These are phyloP conservation scores for Nemotelus pantherinus DNA, from an alignment of 2,888 invertebrate species.

Conservation along the genomic window DNA sequence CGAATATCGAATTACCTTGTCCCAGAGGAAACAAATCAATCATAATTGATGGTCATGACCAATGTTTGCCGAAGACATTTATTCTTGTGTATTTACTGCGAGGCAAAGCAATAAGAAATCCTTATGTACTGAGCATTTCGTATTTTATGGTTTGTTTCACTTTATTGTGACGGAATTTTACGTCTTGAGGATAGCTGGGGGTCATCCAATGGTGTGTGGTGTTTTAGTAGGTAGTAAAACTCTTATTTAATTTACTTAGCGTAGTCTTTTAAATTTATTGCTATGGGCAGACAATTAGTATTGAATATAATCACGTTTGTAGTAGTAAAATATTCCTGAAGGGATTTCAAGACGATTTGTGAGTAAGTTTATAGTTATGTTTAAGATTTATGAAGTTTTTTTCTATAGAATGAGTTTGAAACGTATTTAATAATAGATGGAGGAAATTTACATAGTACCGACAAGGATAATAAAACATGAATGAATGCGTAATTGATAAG, in stretches of 20 bases:
- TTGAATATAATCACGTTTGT: too few relatives aligned
- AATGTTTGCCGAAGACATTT: constrained; percentile 35
- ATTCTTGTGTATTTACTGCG: constrained; percentile 19
- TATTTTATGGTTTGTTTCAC: constrained; percentile 14
- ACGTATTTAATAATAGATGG: too few relatives aligned
- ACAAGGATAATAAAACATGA: too few relatives aligned
- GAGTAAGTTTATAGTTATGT: too few relatives aligned
- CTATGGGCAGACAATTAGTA: too few relatives aligned
- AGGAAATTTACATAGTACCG: too few relatives aligned
- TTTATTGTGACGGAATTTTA: constrained; percentile 6
- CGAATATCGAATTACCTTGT: constrained; percentile 39
- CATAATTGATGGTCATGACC: constrained; percentile 33
- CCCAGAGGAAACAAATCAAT: constrained; percentile 41
- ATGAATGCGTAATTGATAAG: too few relatives aligned
- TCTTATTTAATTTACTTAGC: background rate
- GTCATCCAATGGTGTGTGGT: background rate
- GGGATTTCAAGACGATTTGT: too few relatives aligned
- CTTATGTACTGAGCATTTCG: background rate
- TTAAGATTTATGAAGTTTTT: too few relatives aligned
- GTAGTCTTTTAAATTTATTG: background rate
- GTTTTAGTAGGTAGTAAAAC: background rate
- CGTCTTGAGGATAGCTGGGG: background rate
- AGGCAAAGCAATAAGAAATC: background rate
- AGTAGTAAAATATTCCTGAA: too few relatives aligned
- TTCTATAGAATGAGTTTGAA: too few relatives aligned